Base-by-base conservation (phyloP, 2,113 vertebrate genomes). In the Eulemur rufifrons region DNA sequence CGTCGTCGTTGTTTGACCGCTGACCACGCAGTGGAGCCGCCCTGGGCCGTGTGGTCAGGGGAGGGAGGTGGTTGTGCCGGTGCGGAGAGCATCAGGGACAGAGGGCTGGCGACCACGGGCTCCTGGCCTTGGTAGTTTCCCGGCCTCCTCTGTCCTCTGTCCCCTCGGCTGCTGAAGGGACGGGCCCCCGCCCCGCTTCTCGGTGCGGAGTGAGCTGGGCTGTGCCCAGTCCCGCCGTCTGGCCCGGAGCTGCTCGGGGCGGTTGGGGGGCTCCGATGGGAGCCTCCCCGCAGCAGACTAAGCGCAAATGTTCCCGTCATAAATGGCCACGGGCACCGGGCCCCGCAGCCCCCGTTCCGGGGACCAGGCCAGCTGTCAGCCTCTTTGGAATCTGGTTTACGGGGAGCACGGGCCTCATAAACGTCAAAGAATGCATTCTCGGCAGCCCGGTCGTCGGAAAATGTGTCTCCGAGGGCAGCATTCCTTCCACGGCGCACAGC, bases 231-330 rank as follows among this genome's bases (percentile, higher is more conserved):
- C 29, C 42, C 18, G 37, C 7, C 0, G 25, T 11, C 25, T 2
- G n/a, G 18, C 47, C 56, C 0, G 0, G 6, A 0, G 52, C 52
- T 15, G 66, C 81, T 69, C 15, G 47, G n/a, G 4, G 18, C 5
- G 21, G 0, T 29, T 2, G 3, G 66, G 10, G 3, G 34, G 5
- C 23, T 1, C 10, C 15, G 84, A 29, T 1, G 20, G 27, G 0
- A 11, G 71, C 21, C 12, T 37, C 23, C 59, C 66, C 3, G 0
- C 0, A 0, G 12, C 45, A 5, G 6, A 47, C 68, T 39, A 32
- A 47, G 3, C 5, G 29, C 6, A 3, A 23, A 17, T 10, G 4
- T 0, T 8, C 29, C 66, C 0, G 0, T 17, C 0, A 0, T 80
- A 39, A 56, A n/a, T 1, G 9, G 86, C 81, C 1, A 0, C 0